phyloP scores from a whole-genome alignment of 2,888 invertebrate genomes.

The Xestobium rufovillosum region DNA sequence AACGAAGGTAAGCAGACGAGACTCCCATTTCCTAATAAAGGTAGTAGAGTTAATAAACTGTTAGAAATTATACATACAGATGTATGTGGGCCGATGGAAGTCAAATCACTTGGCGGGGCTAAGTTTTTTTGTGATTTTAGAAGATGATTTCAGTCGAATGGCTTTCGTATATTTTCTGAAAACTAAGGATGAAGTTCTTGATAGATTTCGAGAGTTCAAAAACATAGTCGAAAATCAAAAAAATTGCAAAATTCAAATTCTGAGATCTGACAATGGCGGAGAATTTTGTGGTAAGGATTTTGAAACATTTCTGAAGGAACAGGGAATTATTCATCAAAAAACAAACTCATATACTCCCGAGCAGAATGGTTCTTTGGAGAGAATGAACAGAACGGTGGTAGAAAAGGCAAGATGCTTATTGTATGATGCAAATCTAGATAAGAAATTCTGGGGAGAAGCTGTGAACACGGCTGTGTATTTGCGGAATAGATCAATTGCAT shows the following conservation, averaged over 20 bases:
- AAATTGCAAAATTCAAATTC: conserved; percentile 25
- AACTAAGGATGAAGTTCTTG: conserved; percentile 26
- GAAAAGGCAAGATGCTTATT: conserved; percentile 22
- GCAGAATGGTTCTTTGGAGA: conserved; percentile 28
- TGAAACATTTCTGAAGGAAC: conserved; percentile 14
- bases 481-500: conserved; percentile 9
- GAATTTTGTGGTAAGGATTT: conserved; percentile 21
- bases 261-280: conserved; percentile 26
- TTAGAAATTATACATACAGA: conserved; percentile 10
- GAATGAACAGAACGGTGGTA: conserved; percentile 22
- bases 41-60: neutral
- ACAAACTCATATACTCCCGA: conserved; percentile 28
- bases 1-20: conserved; percentile 11
- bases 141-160: conserved; percentile 31
- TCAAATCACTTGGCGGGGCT: conserved; percentile 17
- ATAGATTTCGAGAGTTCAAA: conserved; percentile 27
- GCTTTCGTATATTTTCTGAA: conserved; percentile 28
- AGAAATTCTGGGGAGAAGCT: conserved; percentile 20
- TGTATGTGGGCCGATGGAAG: conserved; percentile 24
- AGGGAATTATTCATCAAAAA: conserved; percentile 27
- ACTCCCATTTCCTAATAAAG: conserved; percentile 3
- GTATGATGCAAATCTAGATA: conserved; percentile 17
- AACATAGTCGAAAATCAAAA: conserved; percentile 28
- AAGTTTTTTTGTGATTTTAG: conserved; percentile 30
- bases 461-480: conserved; percentile 16